Conservation (phyloP, 2,797 vertebrate genomes). For the Danionella dracula region DNA sequence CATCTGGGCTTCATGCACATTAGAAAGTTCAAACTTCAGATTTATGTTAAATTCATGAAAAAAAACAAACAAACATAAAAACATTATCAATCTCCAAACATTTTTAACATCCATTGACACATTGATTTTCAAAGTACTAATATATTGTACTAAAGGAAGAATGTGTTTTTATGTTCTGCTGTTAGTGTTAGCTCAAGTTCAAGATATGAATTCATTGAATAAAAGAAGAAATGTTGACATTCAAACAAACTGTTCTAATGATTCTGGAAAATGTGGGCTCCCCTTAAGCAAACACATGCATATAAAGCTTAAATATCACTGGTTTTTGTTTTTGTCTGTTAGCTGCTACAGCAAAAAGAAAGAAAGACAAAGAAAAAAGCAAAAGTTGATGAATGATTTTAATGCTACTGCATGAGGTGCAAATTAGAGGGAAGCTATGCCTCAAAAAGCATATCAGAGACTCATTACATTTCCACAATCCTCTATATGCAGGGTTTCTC, state of each 20-base stretch:
- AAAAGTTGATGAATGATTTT: slow-evolving; percentile 44
- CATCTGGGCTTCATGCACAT: no score
- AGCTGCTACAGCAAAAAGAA: slow-evolving; percentile 15
- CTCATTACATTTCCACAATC: slow-evolving; percentile 44
- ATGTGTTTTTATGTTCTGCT: no score
- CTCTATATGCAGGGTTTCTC: slow-evolving; percentile 46
- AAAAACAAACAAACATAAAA: no score
- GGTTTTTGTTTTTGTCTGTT: slow-evolving; percentile 39
- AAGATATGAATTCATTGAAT: background rate
- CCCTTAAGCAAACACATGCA: slow-evolving; percentile 21
- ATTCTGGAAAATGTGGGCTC: slow-evolving; percentile 29
- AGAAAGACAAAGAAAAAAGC: slow-evolving; percentile 1
- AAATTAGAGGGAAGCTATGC: slow-evolving; percentile 47
- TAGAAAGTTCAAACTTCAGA: no score
- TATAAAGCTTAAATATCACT: slow-evolving; percentile 30
- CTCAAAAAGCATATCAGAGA: slow-evolving; percentile 47
- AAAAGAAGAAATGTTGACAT: slow-evolving; percentile 14
- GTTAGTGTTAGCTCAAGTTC: background rate
- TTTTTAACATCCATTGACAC: no score
- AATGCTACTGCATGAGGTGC: slow-evolving; percentile 45
- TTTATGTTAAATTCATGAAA: no score
- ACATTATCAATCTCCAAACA: no score
- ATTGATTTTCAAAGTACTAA: no score
- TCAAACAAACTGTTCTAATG: slow-evolving; percentile 35
- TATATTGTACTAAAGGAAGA: no score